phyloP scores from a whole-genome alignment of 2,797 vertebrate genomes.

The Rhinichthys osculus region DNA sequence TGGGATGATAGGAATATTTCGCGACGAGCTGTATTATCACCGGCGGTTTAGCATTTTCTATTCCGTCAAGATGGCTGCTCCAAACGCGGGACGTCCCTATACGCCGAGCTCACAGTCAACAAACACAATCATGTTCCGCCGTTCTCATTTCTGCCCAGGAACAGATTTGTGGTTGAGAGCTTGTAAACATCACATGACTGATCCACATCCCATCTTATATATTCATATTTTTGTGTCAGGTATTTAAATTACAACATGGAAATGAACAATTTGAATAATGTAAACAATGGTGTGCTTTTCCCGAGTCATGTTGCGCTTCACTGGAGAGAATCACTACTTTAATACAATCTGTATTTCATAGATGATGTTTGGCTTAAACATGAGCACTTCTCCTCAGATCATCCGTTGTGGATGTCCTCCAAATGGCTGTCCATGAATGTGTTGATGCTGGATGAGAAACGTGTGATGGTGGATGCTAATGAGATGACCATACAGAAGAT shows the following conservation, averaged over 20 bases:
- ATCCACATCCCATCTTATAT: not conserved
- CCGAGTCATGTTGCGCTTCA: not conserved
- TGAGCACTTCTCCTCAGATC: conserved; percentile 77
- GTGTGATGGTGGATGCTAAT: conserved; percentile 95
- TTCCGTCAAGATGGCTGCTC: too few relatives aligned
- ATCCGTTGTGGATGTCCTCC: conserved; percentile 99
- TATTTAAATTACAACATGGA: not conserved
- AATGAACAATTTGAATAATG: not conserved
- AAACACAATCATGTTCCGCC: not conserved
- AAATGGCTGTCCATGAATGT: conserved; percentile 99
- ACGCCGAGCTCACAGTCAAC: too few relatives aligned
- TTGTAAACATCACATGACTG: not conserved
- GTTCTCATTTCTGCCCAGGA: not conserved
- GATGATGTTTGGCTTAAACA: not conserved
- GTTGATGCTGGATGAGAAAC: conserved; percentile 96
- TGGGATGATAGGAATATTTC: too few relatives aligned
- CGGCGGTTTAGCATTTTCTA: too few relatives aligned
- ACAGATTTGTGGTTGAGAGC: not conserved
- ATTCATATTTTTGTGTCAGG: not conserved
- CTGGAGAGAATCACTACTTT: not conserved
- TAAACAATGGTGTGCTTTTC: not conserved
- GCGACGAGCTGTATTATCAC: too few relatives aligned
- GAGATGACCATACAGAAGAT: conserved; percentile 94
- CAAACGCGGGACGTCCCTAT: too few relatives aligned
- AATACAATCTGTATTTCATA: not conserved